Evolutionary conservation across 2,797 vertebrate genomes (phyloP).

Genomic region (Takifugu ocellatus): DNA sequence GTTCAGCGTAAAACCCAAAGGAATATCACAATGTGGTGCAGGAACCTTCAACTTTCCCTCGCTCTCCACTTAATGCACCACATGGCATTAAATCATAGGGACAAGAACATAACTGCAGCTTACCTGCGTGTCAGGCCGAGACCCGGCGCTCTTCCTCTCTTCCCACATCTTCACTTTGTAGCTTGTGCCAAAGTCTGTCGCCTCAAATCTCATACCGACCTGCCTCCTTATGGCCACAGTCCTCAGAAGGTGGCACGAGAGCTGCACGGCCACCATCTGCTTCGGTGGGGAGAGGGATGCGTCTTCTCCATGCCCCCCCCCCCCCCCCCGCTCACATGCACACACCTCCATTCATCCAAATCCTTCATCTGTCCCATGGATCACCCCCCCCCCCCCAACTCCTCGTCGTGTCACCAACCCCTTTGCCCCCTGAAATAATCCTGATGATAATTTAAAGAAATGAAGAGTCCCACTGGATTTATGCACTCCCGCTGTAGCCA

Average conservation of each 20-base stretch:
- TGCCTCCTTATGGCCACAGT: conserved; percentile 67
- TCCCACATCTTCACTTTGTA: conserved; percentile 67
- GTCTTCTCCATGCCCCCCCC: conserved; percentile 34
- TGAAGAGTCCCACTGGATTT: conserved; percentile 61
- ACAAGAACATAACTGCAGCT: conserved; percentile 65
- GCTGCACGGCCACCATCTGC: conserved; percentile 64
- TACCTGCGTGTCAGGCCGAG: conserved; percentile 63
- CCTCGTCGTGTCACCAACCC: neutral
- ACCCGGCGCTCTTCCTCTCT: conserved; percentile 43
- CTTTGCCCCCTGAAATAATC: conserved; percentile 21
- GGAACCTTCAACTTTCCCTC: conserved; percentile 38
- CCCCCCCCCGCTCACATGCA: neutral
- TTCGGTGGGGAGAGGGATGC: conserved; percentile 40
- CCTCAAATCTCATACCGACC: conserved; percentile 69
- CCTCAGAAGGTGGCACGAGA: conserved; percentile 50
- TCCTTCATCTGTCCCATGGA: conserved; percentile 36
- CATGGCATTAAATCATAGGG: conserved; percentile 62
- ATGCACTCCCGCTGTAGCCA: conserved; percentile 59
- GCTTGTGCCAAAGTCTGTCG: conserved; percentile 67
- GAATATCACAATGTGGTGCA: conserved; percentile 7
- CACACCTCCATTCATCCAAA: conserved; percentile 43
- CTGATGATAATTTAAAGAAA: conserved; percentile 56
- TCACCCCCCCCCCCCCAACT: neutral
- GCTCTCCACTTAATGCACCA: conserved; percentile 42
- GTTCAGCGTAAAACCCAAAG: conserved; percentile 23